Conservation (phyloP, 2,113 vertebrate genomes). For the Cynocephalus volans region DNA sequence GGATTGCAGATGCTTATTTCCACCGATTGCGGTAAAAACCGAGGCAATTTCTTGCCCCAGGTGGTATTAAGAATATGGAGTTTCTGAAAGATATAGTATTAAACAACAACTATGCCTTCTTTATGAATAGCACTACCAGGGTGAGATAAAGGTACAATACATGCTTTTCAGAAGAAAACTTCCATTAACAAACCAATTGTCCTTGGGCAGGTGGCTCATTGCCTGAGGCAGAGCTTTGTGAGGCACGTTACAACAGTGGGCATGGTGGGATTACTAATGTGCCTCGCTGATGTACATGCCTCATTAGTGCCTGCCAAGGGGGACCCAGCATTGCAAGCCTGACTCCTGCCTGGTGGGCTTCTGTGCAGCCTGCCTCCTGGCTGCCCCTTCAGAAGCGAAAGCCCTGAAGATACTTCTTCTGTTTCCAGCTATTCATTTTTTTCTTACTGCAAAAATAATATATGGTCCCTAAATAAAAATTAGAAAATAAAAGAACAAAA, state of each 20-base stretch:
- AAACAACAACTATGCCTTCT: neutral
- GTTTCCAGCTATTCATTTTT: neutral
- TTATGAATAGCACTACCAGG: neutral
- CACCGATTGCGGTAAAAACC: neutral
- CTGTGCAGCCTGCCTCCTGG: neutral
- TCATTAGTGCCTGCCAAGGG: neutral
- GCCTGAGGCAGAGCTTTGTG: conserved; percentile 46
- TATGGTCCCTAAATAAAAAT: neutral
- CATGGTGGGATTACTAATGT: neutral
- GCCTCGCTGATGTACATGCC: accelerated
- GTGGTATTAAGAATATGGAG: neutral
- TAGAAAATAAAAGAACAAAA: neutral
- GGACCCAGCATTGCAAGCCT: no score
- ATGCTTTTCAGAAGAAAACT: conserved; percentile 15
- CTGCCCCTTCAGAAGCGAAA: neutral
- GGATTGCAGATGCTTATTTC: neutral
- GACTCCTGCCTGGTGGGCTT: neutral
- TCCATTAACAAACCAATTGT: neutral
- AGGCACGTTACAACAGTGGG: accelerated
- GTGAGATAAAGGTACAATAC: neutral
- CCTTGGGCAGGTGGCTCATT: conserved; percentile 53
- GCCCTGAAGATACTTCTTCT: neutral
- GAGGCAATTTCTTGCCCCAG: neutral
- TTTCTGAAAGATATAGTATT: neutral
- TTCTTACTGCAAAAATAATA: neutral